A percentile compares a stretch with the other conserved stretches of the same genome.
Evolutionary conservation across 2,113 vertebrate genomes (phyloP).

Genomic region (Hyperoodon ampullatus): DNA sequence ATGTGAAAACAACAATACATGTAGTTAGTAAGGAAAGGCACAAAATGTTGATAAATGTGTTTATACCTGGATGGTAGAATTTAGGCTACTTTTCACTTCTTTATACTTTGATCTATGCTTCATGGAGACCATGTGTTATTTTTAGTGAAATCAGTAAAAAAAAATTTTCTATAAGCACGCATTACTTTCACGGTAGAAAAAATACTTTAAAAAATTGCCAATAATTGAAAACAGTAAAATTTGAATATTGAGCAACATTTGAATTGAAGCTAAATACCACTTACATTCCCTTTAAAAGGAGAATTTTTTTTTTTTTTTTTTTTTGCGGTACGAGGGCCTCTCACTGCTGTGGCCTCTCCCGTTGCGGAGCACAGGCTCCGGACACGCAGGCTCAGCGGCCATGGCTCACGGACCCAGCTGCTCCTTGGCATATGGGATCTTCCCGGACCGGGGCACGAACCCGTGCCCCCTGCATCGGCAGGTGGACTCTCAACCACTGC

Average conservation of each 20-base stretch:
- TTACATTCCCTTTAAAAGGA: not conserved
- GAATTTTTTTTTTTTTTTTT: not conserved
- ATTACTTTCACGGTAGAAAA: not conserved
- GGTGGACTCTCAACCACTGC: no score
- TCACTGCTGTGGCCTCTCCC: no score
- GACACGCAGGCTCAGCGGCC: no score
- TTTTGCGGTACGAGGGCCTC: no score
- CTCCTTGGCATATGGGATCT: no score
- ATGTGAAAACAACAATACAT: not conserved
- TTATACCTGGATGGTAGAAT: not conserved
- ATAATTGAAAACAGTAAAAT: slow-evolving; percentile 4
- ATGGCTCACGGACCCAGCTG: no score
- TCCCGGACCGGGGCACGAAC: no score
- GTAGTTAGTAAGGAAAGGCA: not conserved
- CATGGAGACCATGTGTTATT: not conserved
- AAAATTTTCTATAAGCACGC: not conserved
- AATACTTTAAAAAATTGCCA: not conserved
- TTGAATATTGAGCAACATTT: not conserved
- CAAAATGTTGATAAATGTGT: not conserved
- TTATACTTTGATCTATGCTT: not conserved
- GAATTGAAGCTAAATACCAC: not conserved
- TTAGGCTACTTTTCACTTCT: not conserved
- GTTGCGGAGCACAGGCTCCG: no score
- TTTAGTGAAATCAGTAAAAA: not conserved
- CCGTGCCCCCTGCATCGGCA: no score